Percentiles rank a stretch among this genome's conserved stretches.
Conservation (phyloP, 2,113 vertebrate genomes). For the Athene cunicularia region DNA sequence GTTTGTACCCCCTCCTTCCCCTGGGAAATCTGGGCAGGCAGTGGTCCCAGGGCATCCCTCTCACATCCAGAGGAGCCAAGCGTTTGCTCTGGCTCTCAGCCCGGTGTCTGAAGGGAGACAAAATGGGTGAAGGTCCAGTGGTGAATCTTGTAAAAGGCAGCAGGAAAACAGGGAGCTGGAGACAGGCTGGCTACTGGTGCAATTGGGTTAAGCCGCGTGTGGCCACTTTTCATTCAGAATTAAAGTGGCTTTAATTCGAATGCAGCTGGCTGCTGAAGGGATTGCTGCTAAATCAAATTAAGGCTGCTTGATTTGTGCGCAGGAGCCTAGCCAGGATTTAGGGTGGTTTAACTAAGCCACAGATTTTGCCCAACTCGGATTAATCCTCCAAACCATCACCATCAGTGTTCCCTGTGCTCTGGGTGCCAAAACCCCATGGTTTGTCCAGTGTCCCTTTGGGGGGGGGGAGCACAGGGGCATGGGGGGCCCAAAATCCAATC, state of each 20-base stretch:
- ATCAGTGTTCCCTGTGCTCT: not conserved
- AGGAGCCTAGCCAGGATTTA: not conserved
- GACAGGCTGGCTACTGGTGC: not conserved
- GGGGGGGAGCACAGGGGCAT: too few species aligned
- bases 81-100: rapidly evolving
- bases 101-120: not conserved
- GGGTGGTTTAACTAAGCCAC: not conserved
- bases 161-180: not conserved
- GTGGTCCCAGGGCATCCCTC: not conserved
- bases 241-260: constrained; percentile 31
- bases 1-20: not conserved
- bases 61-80: not conserved
- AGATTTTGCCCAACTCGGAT: not conserved
- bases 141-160: not conserved
- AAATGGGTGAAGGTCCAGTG: not conserved
- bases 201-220: constrained; percentile 28
- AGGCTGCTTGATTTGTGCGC: not conserved
- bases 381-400: not conserved
- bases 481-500: not conserved
- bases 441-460: not conserved
- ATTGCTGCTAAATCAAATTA: constrained; percentile 45
- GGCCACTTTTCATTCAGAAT: constrained; percentile 45
- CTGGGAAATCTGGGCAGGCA: not conserved
- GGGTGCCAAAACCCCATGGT: not conserved
- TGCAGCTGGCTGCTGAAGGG: constrained; percentile 35